Evolutionary conservation across 2,113 vertebrate species (phyloP), one percentile per base, ranked within the genome.

Genomic region (Macaca nemestrina): DNA sequence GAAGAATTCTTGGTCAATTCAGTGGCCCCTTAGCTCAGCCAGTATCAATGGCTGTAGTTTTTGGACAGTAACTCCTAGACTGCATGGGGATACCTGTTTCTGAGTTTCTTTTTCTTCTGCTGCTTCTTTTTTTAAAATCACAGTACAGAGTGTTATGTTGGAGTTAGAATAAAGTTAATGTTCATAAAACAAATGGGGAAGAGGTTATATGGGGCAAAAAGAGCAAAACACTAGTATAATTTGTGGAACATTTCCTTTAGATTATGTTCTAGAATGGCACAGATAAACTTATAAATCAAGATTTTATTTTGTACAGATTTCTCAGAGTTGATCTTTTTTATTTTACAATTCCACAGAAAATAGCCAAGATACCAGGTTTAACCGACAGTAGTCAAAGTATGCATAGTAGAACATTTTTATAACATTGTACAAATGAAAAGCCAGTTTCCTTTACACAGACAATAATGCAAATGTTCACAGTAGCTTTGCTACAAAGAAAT

Each of bases 351-450:
- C 88, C 27, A 81, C 3, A 57, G 86, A 97, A 95, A 91, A 61
- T 90, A 91, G 45, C 72, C 43, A 76, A 67, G 79, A 78, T 97
- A 92, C 43, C 5, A 1, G 27, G 32, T 78, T 95, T 96, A 93
- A 96, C 84, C 94, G 88, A 95, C 64, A 97, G 30, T 40, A 73
- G 45, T 92, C 40, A 92, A 80, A 95, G 45, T 95, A 45, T 90
- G 14, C 52, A 73, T 17, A 92, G 68, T 83, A 93, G 85, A 90
- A 86, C 38, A 90, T 93, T 97, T 97, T 98, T 92, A 95, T 97
- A 97, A 88, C 50, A 79, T 92, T 97, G 64, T 96, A 73, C 90
- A 97, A 97, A 97, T 97, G 98, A 98, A 98, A 97, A 98, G 97
- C 96, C 95, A 96, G 48, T 95, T 97, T 97, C 57, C 72, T 90